phyloP scores from a whole-genome alignment of 2,888 invertebrate genomes.

The Napeogenes inachia region DNA sequence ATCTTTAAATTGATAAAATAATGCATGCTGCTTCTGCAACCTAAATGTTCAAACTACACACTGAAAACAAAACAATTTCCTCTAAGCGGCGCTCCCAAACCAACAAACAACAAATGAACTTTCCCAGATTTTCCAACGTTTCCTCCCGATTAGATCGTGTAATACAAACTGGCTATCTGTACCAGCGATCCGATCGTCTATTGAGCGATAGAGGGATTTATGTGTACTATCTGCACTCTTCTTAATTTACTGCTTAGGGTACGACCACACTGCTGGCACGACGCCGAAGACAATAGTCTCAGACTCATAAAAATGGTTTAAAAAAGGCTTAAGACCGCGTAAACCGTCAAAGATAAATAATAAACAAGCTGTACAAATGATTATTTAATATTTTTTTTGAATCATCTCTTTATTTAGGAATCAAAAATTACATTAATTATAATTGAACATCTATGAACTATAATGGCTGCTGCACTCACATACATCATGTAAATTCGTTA shows the following conservation, averaged over 20 bases:
- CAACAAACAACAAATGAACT: constrained; percentile 1
- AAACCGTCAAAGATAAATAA: too few species aligned
- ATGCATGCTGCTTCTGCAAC: too few species aligned
- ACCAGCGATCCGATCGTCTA: constrained; percentile 33
- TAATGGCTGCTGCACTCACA: not conserved
- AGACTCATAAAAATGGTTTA: not conserved
- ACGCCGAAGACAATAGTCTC: constrained; percentile 16
- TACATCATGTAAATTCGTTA: not conserved
- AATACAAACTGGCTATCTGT: constrained; percentile 20
- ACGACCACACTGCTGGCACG: constrained; percentile 24
- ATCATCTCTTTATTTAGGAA: too few species aligned
- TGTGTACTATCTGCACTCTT: constrained; percentile 37
- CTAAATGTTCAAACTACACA: too few species aligned
- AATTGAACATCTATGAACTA: not conserved
- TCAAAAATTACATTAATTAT: not conserved
- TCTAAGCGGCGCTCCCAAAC: too few species aligned
- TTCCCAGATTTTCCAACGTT: constrained; percentile 2
- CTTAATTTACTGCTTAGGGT: constrained; percentile 42
- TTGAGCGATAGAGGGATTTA: constrained; percentile 42
- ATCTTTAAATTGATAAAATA: too few species aligned
- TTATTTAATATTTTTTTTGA: too few species aligned
- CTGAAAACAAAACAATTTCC: too few species aligned
- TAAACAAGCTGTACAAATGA: too few species aligned
- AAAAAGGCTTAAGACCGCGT: too few species aligned
- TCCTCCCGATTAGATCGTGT: constrained; percentile 21